Evolutionary conservation across 2,888 invertebrate genomes (phyloP), one percentile per base, ranked within the genome.

Genomic region (Acleris holmiana): DNA sequence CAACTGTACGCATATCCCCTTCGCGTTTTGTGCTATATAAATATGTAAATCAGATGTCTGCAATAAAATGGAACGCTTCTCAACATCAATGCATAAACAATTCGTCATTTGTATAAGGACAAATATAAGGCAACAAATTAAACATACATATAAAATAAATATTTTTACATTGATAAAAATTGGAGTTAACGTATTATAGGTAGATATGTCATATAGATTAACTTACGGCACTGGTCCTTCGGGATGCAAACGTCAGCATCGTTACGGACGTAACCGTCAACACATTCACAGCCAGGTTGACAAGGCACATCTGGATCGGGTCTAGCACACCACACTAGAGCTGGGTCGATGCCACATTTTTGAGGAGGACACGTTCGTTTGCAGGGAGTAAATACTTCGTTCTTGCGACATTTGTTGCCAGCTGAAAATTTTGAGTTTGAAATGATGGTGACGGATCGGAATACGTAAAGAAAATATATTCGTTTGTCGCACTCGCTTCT

Each of bases 221-320:
- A n/a, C n/a, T n/a, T n/a, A n/a, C n/a, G n/a, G n/a, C 80, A 78
- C 46, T 76, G 13, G 7, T 68, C 50, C 17, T 55, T 69, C 2
- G 75, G 72, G 18, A 83, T 71, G 57, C 83, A 84, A 4, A 49
- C 35, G 10, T 72, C 72, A 2, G 71, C 46, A 2, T 67, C 58
- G 47, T 77, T 69, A 46, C 75, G 76, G 0, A 76, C 71, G 47
- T 73, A 76, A 1, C 71, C 74, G 7, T 66, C 54, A 6, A 53
- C 48, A 40, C 78, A 78, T 10, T 72, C 35, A 55, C 78, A 79
- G 3, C 71, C 71, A n/a, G 70, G 71, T 23, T 67, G 23, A 21
- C 67, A 66, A 3, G 44, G 15, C 10, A 63, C 64, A 8, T 60
- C 55, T 8, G 40, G 19, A 4, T n/a, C 8, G 3, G 66, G 58